phyloP scores from a whole-genome alignment of 2,113 vertebrate genomes.

The Isurus oxyrinchus region DNA sequence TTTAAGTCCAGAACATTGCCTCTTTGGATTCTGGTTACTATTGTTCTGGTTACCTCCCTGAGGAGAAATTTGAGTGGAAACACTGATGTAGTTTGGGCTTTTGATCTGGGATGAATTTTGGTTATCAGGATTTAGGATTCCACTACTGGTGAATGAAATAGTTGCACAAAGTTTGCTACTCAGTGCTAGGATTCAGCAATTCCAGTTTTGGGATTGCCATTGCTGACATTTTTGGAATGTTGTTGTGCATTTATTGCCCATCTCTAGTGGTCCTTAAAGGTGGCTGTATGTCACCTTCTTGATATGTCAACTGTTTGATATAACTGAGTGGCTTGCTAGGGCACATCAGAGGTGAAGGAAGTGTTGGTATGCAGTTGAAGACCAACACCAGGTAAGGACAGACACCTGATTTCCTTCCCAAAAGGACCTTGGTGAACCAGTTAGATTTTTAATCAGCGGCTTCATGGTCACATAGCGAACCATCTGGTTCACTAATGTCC shows the following conservation, averaged over 20 bases:
- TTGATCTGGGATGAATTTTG: neutral
- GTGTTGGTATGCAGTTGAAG: neutral
- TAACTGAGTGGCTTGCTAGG: neutral
- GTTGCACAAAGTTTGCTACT: neutral
- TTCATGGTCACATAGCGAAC: neutral
- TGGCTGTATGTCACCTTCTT: neutral
- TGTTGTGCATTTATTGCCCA: neutral
- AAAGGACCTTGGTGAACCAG: neutral
- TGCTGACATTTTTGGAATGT: neutral
- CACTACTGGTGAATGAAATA: neutral
- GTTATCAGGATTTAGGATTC: neutral
- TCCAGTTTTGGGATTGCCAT: neutral
- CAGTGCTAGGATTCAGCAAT: neutral
- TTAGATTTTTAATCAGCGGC: neutral
- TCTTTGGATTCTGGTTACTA: neutral
- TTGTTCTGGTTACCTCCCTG: neutral
- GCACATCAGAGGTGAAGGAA: neutral
- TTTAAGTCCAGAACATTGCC: neutral
- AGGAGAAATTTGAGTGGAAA: neutral
- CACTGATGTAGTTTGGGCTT: neutral
- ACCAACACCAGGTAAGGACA: neutral
- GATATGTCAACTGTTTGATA: neutral
- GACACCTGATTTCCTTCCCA: neutral
- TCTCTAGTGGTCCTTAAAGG: neutral
- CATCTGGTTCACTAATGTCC: too few species aligned